These are phyloP conservation scores for Bubalus kerabau DNA, from an alignment of 2,113 vertebrate genomes.

Conservation along the genomic window DNA sequence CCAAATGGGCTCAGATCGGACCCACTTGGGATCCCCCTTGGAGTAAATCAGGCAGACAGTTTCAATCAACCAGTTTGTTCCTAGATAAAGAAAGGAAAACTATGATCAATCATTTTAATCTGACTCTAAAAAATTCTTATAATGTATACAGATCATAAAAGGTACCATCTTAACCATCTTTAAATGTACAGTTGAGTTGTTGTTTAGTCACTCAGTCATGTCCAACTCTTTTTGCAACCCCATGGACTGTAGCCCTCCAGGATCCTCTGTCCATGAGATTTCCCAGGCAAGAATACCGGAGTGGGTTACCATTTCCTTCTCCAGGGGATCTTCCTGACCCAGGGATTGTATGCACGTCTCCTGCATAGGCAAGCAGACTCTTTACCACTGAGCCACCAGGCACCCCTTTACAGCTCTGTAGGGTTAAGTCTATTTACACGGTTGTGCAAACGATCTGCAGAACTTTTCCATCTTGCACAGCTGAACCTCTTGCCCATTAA, in stretches of 20 bases:
- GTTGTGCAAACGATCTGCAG: background rate
- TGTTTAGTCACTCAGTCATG: background rate
- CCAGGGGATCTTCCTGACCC: background rate
- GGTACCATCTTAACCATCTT: background rate
- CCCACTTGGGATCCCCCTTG: constrained; percentile 78
- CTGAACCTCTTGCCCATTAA: background rate
- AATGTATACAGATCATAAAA: background rate
- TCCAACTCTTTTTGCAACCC: background rate
- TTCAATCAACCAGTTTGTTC: constrained; percentile 85
- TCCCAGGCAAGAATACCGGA: background rate
- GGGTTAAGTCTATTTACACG: rapidly evolving
- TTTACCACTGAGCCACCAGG: background rate
- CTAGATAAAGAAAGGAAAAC: background rate
- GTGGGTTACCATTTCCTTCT: background rate
- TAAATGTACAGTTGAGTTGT: background rate
- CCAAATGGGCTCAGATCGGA: constrained; percentile 79
- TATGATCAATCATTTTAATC: background rate
- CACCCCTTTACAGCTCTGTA: background rate
- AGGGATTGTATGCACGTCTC: background rate
- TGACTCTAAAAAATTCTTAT: background rate
- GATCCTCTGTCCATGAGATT: background rate
- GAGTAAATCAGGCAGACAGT: constrained; percentile 81
- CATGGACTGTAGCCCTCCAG: background rate
- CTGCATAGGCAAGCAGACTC: background rate
- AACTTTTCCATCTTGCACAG: background rate